phyloP scores from a whole-genome alignment of 2,113 vertebrate genomes.

The Cettia cetti region DNA sequence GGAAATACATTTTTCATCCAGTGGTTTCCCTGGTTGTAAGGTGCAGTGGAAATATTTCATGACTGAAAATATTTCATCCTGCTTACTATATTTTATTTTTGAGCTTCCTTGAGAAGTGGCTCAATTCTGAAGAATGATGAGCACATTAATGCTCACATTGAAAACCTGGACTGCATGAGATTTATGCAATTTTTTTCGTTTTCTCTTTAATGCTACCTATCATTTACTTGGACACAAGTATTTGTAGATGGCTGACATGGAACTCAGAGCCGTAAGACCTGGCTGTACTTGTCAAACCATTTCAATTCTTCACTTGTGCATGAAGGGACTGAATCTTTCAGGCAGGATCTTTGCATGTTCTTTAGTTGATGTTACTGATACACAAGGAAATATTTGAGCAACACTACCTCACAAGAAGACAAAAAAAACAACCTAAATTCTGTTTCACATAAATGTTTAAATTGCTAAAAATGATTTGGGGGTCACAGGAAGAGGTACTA shows the following conservation, averaged over 20 bases:
- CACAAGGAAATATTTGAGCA: neutral
- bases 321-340: neutral
- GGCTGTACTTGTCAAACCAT: neutral
- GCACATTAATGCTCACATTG: neutral
- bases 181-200: neutral
- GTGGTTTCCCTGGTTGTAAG: neutral
- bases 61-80: conserved; percentile 24
- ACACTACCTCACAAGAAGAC: neutral
- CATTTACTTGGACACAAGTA: neutral
- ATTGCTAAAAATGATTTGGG: neutral
- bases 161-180: neutral
- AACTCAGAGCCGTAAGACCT: neutral
- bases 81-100: conserved; percentile 19
- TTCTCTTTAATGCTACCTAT: neutral
- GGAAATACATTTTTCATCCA: conserved; percentile 20
- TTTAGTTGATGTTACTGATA: neutral
- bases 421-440: neutral
- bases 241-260: neutral
- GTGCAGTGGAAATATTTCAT: conserved; percentile 13
- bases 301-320: neutral
- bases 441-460: neutral
- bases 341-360: neutral
- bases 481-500: neutral
- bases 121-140: conserved; percentile 42
- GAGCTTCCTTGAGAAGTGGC: conserved; percentile 4